phyloP scores from a whole-genome alignment of 2,888 invertebrate species.

The Coenonympha arcania region DNA sequence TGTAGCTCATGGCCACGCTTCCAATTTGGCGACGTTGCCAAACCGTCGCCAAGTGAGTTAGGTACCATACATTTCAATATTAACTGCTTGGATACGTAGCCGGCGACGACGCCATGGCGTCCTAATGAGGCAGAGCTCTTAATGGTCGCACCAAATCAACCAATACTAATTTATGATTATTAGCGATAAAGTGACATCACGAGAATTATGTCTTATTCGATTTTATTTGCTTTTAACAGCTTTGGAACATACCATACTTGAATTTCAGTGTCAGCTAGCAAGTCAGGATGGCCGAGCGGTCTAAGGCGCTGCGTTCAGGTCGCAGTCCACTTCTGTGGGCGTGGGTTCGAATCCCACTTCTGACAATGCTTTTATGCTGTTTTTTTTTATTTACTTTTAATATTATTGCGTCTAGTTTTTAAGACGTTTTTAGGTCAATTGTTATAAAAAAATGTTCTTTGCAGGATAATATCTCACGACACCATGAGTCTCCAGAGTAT shows the following conservation, averaged over 20 bases:
- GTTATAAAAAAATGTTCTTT: constrained; percentile 24
- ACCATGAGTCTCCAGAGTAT: constrained; percentile 90
- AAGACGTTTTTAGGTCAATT: background rate
- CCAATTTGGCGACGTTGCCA: no score
- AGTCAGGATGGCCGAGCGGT: constrained; percentile 32
- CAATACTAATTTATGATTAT: no score
- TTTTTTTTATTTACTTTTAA: background rate
- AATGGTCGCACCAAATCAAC: no score
- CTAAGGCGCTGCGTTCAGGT: constrained; percentile 34
- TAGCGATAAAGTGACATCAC: no score
- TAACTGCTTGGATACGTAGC: no score
- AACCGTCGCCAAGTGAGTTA: no score
- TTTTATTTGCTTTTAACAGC: no score
- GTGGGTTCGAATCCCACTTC: constrained; percentile 88
- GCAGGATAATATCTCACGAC: constrained; percentile 88
- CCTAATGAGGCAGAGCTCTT: no score
- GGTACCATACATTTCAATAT: no score
- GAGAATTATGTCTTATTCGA: background rate
- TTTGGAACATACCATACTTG: background rate
- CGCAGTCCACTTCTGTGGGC: constrained; percentile 74
- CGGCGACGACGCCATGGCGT: no score
- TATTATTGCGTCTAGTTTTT: background rate
- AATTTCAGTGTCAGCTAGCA: background rate
- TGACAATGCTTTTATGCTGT: constrained; percentile 63
- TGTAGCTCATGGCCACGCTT: no score